These are phyloP conservation scores for Mycteria americana DNA, from an alignment of 2,797 vertebrate genomes.

Conservation along the genomic window DNA sequence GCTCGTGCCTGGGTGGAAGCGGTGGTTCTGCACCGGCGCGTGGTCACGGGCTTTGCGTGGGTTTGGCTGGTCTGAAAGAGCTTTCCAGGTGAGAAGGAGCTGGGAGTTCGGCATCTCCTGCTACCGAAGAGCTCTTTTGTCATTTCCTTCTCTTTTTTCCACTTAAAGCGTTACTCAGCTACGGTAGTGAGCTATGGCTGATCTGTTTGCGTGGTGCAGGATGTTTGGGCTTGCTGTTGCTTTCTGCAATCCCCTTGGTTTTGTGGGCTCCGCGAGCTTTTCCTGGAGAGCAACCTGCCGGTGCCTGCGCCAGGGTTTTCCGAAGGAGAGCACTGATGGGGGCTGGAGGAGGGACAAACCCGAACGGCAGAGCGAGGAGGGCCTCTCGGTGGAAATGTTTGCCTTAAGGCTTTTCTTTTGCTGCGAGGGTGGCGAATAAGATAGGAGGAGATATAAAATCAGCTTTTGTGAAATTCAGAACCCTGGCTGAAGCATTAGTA, in stretches of 20 bases:
- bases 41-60: rapidly evolving
- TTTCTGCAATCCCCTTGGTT: neutral
- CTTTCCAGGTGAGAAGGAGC: neutral
- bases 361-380: neutral
- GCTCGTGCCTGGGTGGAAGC: neutral
- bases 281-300: neutral
- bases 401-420: conserved; percentile 25
- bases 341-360: neutral
- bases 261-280: neutral
- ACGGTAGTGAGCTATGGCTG: rapidly evolving
- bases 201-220: neutral
- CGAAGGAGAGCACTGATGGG: rapidly evolving
- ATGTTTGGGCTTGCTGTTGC: neutral
- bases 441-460: neutral
- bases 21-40: neutral
- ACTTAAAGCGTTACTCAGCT: neutral
- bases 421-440: neutral
- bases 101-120: neutral
- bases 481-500: conserved; percentile 15
- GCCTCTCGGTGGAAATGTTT: neutral
- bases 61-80: neutral
- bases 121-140: neutral
- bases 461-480: neutral
- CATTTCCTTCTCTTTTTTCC: neutral
- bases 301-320: neutral